These are phyloP conservation scores for Panulirus ornatus DNA, from an alignment of 1,140 invertebrate species.

Conservation along the genomic window DNA sequence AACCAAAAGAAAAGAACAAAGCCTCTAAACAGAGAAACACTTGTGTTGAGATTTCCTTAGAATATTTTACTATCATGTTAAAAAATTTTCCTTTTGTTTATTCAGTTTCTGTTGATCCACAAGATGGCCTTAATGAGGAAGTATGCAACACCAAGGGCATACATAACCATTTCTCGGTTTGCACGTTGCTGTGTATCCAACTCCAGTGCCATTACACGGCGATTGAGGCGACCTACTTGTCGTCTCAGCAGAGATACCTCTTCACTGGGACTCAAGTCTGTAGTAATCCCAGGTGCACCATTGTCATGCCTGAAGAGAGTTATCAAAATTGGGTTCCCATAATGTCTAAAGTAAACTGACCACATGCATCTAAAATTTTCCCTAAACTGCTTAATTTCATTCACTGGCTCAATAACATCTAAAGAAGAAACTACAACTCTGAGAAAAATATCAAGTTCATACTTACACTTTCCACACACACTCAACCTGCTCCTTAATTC, in stretches of 20 bases:
- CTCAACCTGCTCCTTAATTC: too few species aligned
- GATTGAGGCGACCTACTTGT: conserved; percentile 89
- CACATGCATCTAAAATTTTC: too few species aligned
- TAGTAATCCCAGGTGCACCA: conserved; percentile 80
- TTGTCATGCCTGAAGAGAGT: conserved; percentile 30
- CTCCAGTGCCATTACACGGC: conserved; percentile 91
- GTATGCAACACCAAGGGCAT: conserved; percentile 88
- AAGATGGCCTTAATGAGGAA: conserved; percentile 90
- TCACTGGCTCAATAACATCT: too few species aligned
- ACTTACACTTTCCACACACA: too few species aligned
- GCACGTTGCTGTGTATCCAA: conserved; percentile 87
- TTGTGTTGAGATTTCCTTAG: neutral
- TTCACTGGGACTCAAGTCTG: conserved; percentile 85
- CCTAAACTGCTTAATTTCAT: too few species aligned
- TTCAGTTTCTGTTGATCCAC: conserved; percentile 85
- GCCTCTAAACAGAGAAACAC: neutral
- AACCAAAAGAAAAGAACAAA: neutral
- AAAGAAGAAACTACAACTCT: too few species aligned
- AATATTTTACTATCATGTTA: neutral
- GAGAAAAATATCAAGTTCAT: too few species aligned
- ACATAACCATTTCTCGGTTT: conserved; percentile 90
- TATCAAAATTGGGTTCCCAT: neutral
- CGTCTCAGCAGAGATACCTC: conserved; percentile 89
- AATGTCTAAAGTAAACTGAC: too few species aligned
- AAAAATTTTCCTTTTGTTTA: neutral